Evolutionary conservation across 2,113 vertebrate genomes (phyloP).

Genomic region (Syngnathus floridae): DNA sequence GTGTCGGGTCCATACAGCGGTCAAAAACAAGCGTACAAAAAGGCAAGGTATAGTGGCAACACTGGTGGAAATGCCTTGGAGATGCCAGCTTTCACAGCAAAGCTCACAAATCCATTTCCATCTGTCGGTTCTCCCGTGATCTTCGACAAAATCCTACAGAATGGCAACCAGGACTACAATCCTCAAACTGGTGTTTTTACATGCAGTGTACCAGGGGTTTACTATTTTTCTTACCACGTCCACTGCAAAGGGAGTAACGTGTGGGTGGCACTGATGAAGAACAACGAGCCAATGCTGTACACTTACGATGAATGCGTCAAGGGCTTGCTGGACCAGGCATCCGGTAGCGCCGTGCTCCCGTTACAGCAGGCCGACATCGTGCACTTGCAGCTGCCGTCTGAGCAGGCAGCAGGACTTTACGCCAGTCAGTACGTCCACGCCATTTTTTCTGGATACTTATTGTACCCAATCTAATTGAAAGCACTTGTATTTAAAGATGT

Average conservation of each 20-base stretch:
- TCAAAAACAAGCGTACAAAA: slow-evolving; percentile 74
- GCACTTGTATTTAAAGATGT: background rate
- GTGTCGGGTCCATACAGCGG: slow-evolving; percentile 70
- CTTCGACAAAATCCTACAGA: slow-evolving; percentile 93
- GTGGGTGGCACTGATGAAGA: slow-evolving; percentile 94
- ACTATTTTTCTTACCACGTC: slow-evolving; percentile 94
- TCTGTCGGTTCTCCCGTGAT: slow-evolving; percentile 84
- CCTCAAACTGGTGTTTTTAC: slow-evolving; percentile 90
- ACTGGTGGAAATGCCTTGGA: slow-evolving; percentile 61
- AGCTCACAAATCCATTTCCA: slow-evolving; percentile 88
- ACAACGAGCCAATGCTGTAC: slow-evolving; percentile 95
- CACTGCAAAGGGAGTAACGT: slow-evolving; percentile 95
- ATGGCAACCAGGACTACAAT: slow-evolving; percentile 92
- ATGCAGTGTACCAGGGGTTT: slow-evolving; percentile 88
- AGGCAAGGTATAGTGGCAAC: slow-evolving; percentile 68
- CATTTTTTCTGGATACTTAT: slow-evolving; percentile 94
- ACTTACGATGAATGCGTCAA: slow-evolving; percentile 97
- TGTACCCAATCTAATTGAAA: slow-evolving; percentile 85
- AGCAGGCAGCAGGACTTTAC: slow-evolving; percentile 94
- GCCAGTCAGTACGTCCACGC: slow-evolving; percentile 94
- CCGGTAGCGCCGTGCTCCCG: slow-evolving; percentile 87
- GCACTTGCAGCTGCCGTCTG: slow-evolving; percentile 89
- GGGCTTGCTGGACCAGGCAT: slow-evolving; percentile 93
- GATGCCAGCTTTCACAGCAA: slow-evolving; percentile 89
- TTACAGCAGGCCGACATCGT: slow-evolving; percentile 83